Percentiles rank a stretch among this genome's conserved stretches.
These are phyloP conservation scores for Grammomys surdaster DNA, from an alignment of 2,113 vertebrate species.

Conservation along the genomic window DNA sequence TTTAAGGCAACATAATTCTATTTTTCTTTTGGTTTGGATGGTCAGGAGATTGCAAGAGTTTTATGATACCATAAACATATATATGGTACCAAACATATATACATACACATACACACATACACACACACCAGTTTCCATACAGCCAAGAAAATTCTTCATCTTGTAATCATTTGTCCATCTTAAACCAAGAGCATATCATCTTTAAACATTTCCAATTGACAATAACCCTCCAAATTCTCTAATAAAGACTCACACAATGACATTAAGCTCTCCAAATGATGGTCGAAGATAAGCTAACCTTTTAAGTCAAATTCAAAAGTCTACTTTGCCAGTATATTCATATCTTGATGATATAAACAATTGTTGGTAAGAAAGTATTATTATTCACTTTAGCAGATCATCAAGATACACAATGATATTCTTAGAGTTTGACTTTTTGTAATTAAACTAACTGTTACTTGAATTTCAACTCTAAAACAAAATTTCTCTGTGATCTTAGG, in stretches of 20 bases:
- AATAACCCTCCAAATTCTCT: background rate
- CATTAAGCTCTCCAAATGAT: background rate
- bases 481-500: background rate
- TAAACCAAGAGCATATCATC: background rate
- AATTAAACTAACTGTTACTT: background rate
- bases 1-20: background rate
- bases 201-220: background rate
- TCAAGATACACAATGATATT: background rate
- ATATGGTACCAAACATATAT: no score
- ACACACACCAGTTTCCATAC: background rate
- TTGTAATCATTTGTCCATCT: background rate
- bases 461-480: slow-evolving; percentile 1
- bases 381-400: background rate
- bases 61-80: background rate
- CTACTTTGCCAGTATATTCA: background rate
- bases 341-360: background rate
- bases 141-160: background rate
- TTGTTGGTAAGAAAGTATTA: background rate
- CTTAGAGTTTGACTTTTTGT: background rate
- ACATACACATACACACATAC: no score
- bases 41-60: background rate
- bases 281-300: background rate
- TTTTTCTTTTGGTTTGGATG: background rate
- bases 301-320: background rate
- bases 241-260: background rate